Conservation (phyloP, 2,888 invertebrate species). For the Apotomis turbidana region DNA sequence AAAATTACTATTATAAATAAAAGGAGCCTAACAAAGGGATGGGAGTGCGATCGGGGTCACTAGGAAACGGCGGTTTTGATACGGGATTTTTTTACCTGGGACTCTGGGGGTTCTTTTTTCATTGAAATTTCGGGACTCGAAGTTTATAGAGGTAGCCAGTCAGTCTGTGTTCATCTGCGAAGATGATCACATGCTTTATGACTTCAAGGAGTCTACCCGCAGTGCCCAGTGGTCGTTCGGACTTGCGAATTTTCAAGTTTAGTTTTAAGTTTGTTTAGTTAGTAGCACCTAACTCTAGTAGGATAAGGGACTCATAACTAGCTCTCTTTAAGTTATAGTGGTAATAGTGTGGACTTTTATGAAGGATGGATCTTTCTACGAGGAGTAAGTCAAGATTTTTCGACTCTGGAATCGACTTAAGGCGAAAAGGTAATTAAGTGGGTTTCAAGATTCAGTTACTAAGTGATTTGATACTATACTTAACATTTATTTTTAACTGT, state of each 20-base stretch:
- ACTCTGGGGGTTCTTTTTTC: conserved; percentile 76
- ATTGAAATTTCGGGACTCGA: conserved; percentile 68
- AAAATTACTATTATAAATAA: conserved; percentile 83
- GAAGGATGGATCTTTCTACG: conserved; percentile 77
- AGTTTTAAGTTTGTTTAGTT: conserved; percentile 40
- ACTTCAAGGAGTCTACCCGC: conserved; percentile 57
- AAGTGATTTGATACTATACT: neutral
- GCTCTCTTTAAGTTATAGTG: conserved; percentile 35
- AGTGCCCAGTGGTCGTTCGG: conserved; percentile 69
- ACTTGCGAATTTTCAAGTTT: conserved; percentile 43
- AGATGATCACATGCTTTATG: conserved; percentile 82
- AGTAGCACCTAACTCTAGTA: conserved; percentile 42
- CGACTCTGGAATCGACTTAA: conserved; percentile 82
- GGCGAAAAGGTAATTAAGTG: conserved; percentile 77
- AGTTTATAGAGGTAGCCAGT: conserved; percentile 77
- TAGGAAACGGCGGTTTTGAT: conserved; percentile 84
- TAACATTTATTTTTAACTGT: conserved; percentile 7
- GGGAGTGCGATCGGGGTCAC: conserved; percentile 83
- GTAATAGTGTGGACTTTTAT: conserved; percentile 49
- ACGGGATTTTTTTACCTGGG: conserved; percentile 81
- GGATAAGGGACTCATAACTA: conserved; percentile 24
- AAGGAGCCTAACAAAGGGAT: conserved; percentile 79
- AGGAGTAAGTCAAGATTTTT: conserved; percentile 84
- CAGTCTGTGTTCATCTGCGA: conserved; percentile 83
- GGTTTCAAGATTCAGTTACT: conserved; percentile 34